A percentile compares a stretch with the other conserved stretches of the same genome.
Evolutionary conservation across 2,888 invertebrate genomes (phyloP).

Genomic region (Steinernema scapterisci): DNA sequence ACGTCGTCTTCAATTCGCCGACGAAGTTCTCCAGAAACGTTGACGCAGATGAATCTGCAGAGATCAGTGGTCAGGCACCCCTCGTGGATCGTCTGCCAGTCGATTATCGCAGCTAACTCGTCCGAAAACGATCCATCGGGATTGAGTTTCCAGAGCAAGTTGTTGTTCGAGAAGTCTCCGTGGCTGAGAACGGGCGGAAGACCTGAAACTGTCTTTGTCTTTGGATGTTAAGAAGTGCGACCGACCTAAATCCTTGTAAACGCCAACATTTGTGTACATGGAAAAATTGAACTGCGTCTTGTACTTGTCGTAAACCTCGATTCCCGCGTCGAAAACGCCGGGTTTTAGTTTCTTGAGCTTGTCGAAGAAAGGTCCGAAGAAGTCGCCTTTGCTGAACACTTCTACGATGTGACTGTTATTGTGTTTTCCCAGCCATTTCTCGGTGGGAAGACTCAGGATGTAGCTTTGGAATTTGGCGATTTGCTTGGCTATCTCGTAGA

Average conservation of each 20-base stretch:
- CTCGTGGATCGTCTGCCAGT: conserved; percentile 32
- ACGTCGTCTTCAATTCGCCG: not conserved
- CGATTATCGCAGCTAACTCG: conserved; percentile 25
- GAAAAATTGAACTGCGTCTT: not conserved
- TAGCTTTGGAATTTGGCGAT: not conserved
- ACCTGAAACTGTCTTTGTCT: not conserved
- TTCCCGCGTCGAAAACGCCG: not conserved
- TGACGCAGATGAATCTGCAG: not conserved
- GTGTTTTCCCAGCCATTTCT: not conserved
- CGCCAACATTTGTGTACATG: not conserved
- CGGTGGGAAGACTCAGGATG: not conserved
- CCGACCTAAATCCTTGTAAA: not conserved
- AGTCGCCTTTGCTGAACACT: not conserved
- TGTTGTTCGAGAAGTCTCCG: conserved; percentile 25
- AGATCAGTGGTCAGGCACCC: conserved; percentile 22
- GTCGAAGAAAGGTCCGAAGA: not conserved
- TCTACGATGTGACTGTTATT: not conserved
- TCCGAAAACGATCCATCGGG: not conserved
- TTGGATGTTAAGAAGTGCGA: not conserved
- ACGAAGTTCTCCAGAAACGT: not conserved
- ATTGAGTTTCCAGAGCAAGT: conserved; percentile 13
- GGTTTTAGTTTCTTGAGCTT: not conserved
- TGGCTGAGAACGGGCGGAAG: not conserved
- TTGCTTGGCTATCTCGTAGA: not conserved
- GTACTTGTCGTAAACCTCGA: not conserved